Percentiles rank a stretch among this genome's conserved stretches.
Conservation (phyloP, 2,797 vertebrate genomes). For the Chaunax sp. region DNA sequence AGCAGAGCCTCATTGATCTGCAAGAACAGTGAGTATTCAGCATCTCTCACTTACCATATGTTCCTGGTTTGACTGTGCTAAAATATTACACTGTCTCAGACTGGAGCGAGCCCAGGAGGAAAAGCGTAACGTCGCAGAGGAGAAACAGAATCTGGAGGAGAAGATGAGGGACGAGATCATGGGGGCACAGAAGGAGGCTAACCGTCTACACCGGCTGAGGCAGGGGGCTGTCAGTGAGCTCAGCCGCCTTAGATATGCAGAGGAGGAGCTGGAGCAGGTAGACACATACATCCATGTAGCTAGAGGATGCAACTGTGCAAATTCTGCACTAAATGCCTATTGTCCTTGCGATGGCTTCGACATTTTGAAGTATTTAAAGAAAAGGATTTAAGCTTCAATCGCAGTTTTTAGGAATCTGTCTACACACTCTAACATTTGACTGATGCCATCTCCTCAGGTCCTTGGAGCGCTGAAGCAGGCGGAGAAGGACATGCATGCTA, state of each 20-base stretch:
- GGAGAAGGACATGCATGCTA: slow-evolving; percentile 92
- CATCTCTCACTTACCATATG: background rate
- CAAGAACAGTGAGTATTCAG: slow-evolving; percentile 90
- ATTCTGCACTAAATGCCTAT: background rate
- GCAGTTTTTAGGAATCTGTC: background rate
- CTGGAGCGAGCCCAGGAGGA: slow-evolving; percentile 97
- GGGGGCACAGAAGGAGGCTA: slow-evolving; percentile 95
- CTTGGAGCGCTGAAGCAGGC: slow-evolving; percentile 95
- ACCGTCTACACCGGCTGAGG: slow-evolving; percentile 89
- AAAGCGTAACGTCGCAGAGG: slow-evolving; percentile 95
- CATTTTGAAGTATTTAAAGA: background rate
- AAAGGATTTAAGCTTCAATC: background rate
- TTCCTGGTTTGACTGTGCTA: background rate
- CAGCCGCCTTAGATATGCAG: slow-evolving; percentile 95
- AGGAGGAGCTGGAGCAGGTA: slow-evolving; percentile 97
- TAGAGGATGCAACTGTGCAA: background rate
- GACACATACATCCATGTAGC: too few species aligned
- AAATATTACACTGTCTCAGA: slow-evolving; percentile 73
- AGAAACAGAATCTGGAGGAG: slow-evolving; percentile 96
- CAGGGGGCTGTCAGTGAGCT: slow-evolving; percentile 94
- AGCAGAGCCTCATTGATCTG: slow-evolving; percentile 92
- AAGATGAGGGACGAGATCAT: slow-evolving; percentile 98
- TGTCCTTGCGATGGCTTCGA: background rate
- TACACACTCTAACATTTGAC: background rate
- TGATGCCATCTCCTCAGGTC: slow-evolving; percentile 79